A percentile compares a stretch with the other conserved stretches of the same genome.
phyloP scores from a whole-genome alignment of 1,140 invertebrate genomes.

The Planococcus citri region DNA sequence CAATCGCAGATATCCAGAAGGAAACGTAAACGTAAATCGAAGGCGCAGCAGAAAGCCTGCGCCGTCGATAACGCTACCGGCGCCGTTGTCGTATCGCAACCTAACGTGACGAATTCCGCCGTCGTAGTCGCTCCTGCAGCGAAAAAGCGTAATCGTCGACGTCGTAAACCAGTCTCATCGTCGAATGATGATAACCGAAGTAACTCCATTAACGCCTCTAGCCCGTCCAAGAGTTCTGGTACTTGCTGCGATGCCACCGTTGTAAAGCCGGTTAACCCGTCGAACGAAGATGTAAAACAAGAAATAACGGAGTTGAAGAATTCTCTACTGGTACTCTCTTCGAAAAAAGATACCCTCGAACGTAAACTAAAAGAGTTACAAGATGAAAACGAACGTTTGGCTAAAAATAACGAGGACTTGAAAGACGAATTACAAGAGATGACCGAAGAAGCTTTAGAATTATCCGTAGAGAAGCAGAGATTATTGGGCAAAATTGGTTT shows the following conservation, averaged over 20 bases:
- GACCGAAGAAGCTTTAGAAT: constrained; percentile 11
- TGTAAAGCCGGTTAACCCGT: too few relatives aligned
- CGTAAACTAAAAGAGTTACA: neutral
- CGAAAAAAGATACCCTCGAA: neutral
- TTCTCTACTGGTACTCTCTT: neutral
- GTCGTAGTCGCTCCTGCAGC: too few relatives aligned
- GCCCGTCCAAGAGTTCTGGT: too few relatives aligned
- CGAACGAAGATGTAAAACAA: neutral
- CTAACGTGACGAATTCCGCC: too few relatives aligned
- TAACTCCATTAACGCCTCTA: too few relatives aligned
- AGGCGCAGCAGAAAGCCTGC: neutral
- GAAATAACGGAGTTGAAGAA: constrained; percentile 9
- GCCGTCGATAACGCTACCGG: too few relatives aligned
- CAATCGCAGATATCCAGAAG: neutral
- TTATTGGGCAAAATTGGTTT: constrained; percentile 10
- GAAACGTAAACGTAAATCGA: neutral
- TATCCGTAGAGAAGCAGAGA: constrained; percentile 16
- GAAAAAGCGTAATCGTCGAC: too few relatives aligned
- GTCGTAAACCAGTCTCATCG: too few relatives aligned
- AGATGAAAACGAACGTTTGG: neutral
- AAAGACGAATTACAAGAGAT: constrained; percentile 3
- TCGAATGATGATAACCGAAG: too few relatives aligned
- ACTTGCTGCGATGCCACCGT: neutral
- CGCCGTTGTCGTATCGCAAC: too few relatives aligned
- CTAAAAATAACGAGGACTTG: neutral